Base-by-base conservation (phyloP, 2,888 invertebrate genomes). In the Xanthia icteritia region DNA sequence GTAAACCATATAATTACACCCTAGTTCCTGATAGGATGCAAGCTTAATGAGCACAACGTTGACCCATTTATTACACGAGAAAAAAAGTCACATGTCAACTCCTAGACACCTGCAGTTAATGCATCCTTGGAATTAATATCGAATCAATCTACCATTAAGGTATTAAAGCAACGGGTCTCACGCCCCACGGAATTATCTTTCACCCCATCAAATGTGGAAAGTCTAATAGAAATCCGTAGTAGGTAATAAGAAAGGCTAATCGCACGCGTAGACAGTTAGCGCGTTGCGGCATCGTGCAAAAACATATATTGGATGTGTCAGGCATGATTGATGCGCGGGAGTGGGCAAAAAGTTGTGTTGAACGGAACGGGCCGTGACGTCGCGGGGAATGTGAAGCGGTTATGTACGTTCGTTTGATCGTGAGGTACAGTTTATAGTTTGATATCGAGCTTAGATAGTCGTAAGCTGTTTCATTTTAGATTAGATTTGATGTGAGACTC, bases 231-330 rank as follows among this genome's bases (percentile, higher is more conserved):
- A 96, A 96, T 95, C 95, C 91, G 94, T 86, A 78, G 95, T 96
- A 94, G 91, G 94, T 88, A 87, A 95, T 96, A 95, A 95, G 95
- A 95, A 95, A 94, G 93, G 91, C 94, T 95, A 95, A 95, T 96
- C 94, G 95, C 92, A 84, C 90, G 94, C 93, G 91, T 87, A 90
- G 90, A 94, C 93, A 93, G 93, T 93, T 94, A 93, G 89, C 91
- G 78, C 86, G 85, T 86, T 86, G 92, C 90, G 90, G 90, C 89
- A 89, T 92, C 91, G 92, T 91, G 92, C 94, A 96, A 96, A 96
- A 96, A 96, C 93, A 92, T 91, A 96, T 96, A 96, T 96, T 96
- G 96, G 96, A 96, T 96, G 94, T 96, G 96, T 96, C 96, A 96
- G 94, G 91, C 90, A 95, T 96, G 96, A 96, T 96, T 94, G 95